Evolutionary conservation across 2,113 vertebrate genomes (phyloP), one percentile per base, ranked within the genome.

Genomic region (Balaeniceps rex): DNA sequence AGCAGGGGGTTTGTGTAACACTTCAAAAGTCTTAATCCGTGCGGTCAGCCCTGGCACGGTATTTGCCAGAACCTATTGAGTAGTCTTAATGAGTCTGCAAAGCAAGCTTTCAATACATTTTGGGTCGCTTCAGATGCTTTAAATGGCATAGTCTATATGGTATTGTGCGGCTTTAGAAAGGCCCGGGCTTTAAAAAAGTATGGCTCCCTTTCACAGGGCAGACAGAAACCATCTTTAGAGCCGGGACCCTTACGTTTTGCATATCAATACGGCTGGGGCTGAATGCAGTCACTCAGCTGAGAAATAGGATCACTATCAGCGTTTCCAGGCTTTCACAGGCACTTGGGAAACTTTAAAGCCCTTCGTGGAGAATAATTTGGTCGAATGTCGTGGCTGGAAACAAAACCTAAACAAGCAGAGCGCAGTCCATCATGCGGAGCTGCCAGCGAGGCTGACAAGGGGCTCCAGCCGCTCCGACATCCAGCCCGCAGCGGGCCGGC

Each of bases 231-330:
- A 96, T 95, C 97, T 97, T 98, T 98, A 96, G 97, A 97, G 97
- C 89, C 88, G 80, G 97, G 95, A 94, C 97, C 97, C 95, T 72
- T 4, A 81, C 79, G 96, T 94, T 99, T 99, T 99, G 98, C 98
- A 99, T 99, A 98, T 99, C 98, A 99, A 99, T 99, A 97, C 38
- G 90, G 96, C 97, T 94, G 93, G 86, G 96, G 96, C 90, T 99
- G 98, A 99, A 98, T 99, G 98, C 97, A 94, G 95, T 96, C 98
- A 98, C 98, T 98, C 98, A 98, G 97, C 98, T 98, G 98, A 97
- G 98, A 98, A 99, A 99, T 98, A 98, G 98, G 98, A 98, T 98
- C 98, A 98, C 97, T 97, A 98, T 98, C 98, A 98, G 97, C 93
- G 94, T 97, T 98, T 98, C 98, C 98, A 97, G 97, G 87, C 96